A percentile compares a stretch with the other conserved stretches of the same genome.
Evolutionary conservation across 2,888 invertebrate genomes (phyloP).

Genomic region (Piscicola geometra): DNA sequence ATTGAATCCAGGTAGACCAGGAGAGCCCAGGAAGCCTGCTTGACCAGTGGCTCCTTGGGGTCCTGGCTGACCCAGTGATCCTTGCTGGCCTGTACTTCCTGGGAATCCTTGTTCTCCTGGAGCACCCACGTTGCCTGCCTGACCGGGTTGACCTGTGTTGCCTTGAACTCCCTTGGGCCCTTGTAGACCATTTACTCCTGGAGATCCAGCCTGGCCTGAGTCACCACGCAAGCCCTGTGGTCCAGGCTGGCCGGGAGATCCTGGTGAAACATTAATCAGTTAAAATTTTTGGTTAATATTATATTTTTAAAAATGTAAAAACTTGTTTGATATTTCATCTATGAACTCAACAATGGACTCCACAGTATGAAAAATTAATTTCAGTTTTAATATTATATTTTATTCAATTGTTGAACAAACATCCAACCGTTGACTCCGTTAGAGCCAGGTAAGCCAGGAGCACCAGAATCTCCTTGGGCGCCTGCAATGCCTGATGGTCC

Average conservation of each 20-base stretch:
- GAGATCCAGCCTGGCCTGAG: slow-evolving; percentile 11
- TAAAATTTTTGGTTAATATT: neutral
- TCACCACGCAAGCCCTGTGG: slow-evolving; percentile 19
- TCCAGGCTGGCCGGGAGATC: slow-evolving; percentile 8
- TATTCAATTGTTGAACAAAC: too few relatives aligned
- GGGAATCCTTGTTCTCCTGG: slow-evolving; percentile 40
- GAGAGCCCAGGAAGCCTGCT: slow-evolving; percentile 32
- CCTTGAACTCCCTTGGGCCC: slow-evolving; percentile 36
- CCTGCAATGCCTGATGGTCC: slow-evolving; percentile 43
- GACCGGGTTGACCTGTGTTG: slow-evolving; percentile 27
- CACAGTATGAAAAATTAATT: too few relatives aligned
- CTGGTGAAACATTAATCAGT: slow-evolving; percentile 7
- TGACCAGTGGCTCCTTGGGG: slow-evolving; percentile 33
- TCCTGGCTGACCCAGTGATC: slow-evolving; percentile 36
- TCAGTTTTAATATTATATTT: too few relatives aligned
- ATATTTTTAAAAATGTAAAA: too few relatives aligned
- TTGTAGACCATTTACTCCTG: slow-evolving; percentile 30
- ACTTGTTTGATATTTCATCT: neutral
- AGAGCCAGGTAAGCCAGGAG: slow-evolving; percentile 21
- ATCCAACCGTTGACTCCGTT: slow-evolving; percentile 30
- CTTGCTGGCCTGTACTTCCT: slow-evolving; percentile 30
- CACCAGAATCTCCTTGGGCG: slow-evolving; percentile 4
- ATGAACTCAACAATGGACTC: neutral
- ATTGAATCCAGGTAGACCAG: slow-evolving; percentile 62
- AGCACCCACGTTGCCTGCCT: slow-evolving; percentile 39